Evolutionary conservation across 2,797 vertebrate genomes (phyloP).

Genomic region (Melanitta fusca): DNA sequence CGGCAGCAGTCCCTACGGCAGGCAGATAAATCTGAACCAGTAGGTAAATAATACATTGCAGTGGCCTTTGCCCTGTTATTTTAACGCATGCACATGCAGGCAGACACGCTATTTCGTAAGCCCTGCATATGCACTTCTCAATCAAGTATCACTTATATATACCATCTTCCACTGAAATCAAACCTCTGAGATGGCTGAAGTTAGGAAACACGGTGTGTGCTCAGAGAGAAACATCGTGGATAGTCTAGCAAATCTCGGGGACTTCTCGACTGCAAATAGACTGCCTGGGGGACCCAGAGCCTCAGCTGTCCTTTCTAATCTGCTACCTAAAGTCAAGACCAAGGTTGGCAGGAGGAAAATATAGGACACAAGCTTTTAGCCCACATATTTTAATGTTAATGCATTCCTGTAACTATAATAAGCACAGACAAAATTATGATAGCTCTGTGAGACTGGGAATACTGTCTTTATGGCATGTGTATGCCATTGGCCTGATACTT

Average conservation of each 20-base stretch:
- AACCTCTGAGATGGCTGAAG: background rate
- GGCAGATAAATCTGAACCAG: background rate
- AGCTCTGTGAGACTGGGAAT: background rate
- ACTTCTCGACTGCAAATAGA: background rate
- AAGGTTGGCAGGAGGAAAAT: slow-evolving; percentile 24
- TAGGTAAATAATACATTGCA: slow-evolving; percentile 5
- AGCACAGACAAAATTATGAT: background rate
- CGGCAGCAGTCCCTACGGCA: background rate
- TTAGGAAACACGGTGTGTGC: background rate
- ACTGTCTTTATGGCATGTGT: background rate
- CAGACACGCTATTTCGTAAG: background rate
- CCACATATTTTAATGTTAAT: background rate
- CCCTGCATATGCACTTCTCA: background rate
- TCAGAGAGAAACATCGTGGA: background rate
- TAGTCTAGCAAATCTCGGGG: background rate
- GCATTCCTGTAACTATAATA: background rate
- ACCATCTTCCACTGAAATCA: slow-evolving; percentile 30
- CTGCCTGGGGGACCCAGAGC: background rate
- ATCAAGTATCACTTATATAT: slow-evolving; percentile 1
- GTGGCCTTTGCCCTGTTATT: slow-evolving; percentile 2
- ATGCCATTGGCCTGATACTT: background rate
- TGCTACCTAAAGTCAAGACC: slow-evolving; percentile 15
- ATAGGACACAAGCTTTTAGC: slow-evolving; percentile 21
- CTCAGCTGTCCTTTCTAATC: slow-evolving; percentile 44
- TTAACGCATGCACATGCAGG: background rate